Conservation (phyloP, 2,113 vertebrate genomes). For the Siphamia tubifer region DNA sequence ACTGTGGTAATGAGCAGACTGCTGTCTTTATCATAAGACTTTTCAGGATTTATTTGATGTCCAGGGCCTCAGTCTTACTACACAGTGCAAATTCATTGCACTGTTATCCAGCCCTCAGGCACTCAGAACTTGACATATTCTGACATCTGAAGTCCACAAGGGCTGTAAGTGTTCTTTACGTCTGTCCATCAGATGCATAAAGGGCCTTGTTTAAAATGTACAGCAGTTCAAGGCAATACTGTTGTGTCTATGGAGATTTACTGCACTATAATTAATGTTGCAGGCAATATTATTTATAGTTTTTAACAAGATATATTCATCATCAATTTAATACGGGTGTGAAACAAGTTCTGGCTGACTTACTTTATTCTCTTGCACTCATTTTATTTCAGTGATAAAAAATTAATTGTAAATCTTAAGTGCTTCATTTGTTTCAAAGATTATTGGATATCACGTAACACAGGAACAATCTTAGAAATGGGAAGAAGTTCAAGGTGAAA, state of each 20-base stretch:
- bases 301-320: no score
- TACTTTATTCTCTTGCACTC: no score
- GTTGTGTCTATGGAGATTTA: neutral
- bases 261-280: neutral
- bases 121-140: no score
- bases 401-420: neutral
- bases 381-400: neutral
- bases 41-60: constrained; percentile 38
- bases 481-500: constrained; percentile 17
- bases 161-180: constrained; percentile 1
- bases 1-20: no score
- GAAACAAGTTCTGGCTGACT: neutral
- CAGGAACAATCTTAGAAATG: neutral
- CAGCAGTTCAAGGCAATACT: neutral
- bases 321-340: neutral
- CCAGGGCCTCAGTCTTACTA: constrained; percentile 4
- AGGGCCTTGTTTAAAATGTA: neutral
- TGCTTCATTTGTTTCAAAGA: neutral
- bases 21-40: no score
- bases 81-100: neutral
- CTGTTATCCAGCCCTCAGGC: constrained; percentile 2
- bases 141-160: neutral
- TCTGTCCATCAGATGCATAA: neutral
- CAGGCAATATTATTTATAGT: neutral
- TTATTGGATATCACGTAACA: neutral